phyloP scores from a whole-genome alignment of 2,888 invertebrate genomes.

The Meghimatium bilineatum region DNA sequence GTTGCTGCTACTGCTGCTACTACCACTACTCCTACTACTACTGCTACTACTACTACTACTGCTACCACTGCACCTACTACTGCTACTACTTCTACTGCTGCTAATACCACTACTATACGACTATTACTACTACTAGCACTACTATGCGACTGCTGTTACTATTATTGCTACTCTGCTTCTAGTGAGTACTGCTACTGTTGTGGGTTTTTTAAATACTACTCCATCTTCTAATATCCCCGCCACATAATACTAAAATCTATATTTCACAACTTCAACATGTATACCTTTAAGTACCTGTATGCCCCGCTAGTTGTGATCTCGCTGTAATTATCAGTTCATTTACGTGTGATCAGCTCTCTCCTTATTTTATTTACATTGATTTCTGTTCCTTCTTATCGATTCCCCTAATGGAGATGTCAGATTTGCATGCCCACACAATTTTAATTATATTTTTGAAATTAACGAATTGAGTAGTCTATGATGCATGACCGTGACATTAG shows the following conservation, averaged over 20 bases:
- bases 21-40: background rate
- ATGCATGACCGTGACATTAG: no score
- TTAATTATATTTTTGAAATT: no score
- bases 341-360: background rate
- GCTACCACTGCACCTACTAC: background rate
- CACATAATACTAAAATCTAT: background rate
- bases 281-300: background rate
- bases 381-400: background rate
- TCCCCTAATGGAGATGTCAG: background rate
- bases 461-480: no score
- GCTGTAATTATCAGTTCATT: background rate
- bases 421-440: no score
- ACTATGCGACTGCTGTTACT: background rate
- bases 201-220: background rate
- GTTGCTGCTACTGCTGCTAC: background rate
- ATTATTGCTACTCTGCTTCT: background rate
- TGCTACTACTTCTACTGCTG: background rate
- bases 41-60: background rate
- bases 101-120: background rate
- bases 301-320: background rate
- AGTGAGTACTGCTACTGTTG: background rate
- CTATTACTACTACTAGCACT: no score
- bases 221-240: background rate
- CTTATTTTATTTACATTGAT: background rate
- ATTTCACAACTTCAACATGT: background rate